Evolutionary conservation across 2,797 vertebrate species (phyloP).

Genomic region (Thripadectes ignobilis): DNA sequence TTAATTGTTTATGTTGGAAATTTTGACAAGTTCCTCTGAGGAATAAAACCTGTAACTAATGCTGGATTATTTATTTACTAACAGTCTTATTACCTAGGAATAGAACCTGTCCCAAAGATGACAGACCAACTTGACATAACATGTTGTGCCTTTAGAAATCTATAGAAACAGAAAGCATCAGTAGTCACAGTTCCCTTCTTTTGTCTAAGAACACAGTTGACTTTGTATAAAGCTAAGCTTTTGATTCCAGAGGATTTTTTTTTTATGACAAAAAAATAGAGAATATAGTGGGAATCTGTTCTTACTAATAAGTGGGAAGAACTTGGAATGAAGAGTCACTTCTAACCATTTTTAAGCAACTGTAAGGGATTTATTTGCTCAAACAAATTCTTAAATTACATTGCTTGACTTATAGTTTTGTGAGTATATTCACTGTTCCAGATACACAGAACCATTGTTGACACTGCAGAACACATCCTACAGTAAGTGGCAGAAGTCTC

Average conservation of each 20-base stretch:
- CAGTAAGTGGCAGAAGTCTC: slow-evolving; percentile 15
- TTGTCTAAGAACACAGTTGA: background rate
- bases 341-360: slow-evolving; percentile 29
- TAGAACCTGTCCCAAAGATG: background rate
- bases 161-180: background rate
- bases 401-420: slow-evolving; percentile 26
- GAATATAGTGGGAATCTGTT: background rate
- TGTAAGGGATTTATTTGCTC: slow-evolving; percentile 35
- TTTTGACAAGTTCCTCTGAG: background rate
- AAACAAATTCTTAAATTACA: slow-evolving; percentile 41
- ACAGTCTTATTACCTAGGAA: background rate
- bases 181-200: background rate
- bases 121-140: background rate
- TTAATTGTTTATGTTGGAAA: background rate
- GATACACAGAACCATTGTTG: slow-evolving; percentile 43
- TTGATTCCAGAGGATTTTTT: background rate
- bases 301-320: slow-evolving; percentile 9
- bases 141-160: background rate
- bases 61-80: background rate
- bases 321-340: slow-evolving; percentile 20
- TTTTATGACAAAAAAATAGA: background rate
- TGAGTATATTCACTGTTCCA: slow-evolving; percentile 60
- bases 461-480: background rate
- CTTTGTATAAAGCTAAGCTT: slow-evolving; percentile 21
- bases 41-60: background rate